These are phyloP conservation scores for Myotis pilosus DNA, from an alignment of 2,797 vertebrate genomes.

Conservation along the genomic window DNA sequence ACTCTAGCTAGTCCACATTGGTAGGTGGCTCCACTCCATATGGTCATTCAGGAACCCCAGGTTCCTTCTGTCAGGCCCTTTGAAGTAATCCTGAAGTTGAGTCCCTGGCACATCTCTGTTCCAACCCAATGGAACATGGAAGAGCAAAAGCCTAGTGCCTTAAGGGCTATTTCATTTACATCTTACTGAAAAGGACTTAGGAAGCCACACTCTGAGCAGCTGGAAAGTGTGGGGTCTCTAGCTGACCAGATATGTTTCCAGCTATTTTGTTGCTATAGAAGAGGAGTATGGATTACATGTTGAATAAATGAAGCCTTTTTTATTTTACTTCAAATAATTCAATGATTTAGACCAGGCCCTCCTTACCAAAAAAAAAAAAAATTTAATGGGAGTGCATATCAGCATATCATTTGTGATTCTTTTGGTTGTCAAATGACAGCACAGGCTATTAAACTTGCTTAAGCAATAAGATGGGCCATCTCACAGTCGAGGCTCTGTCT, in stretches of 20 bases:
- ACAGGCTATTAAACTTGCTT: background rate
- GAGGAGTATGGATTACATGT: background rate
- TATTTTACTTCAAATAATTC: constrained; percentile 32
- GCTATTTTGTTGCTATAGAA: background rate
- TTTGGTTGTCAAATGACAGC: background rate
- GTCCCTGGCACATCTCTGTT: background rate
- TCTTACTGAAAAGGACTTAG: background rate
- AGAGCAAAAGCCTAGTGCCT: background rate
- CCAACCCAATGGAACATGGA: background rate
- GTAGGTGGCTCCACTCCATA: background rate
- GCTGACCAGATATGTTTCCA: background rate
- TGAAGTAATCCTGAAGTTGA: background rate
- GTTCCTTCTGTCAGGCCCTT: background rate
- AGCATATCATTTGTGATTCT: background rate
- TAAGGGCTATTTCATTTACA: background rate
- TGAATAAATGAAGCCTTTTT: background rate
- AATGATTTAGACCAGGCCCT: constrained; percentile 21
- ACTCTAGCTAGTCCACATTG: background rate
- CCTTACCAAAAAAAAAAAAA: background rate
- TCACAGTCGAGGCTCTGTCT: background rate
- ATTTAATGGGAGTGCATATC: background rate
- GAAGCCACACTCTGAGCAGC: background rate
- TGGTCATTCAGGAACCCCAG: background rate
- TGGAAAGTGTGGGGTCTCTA: background rate
- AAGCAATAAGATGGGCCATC: background rate